phyloP scores from a whole-genome alignment of 2,113 vertebrate genomes.

The Corvus hawaiiensis region DNA sequence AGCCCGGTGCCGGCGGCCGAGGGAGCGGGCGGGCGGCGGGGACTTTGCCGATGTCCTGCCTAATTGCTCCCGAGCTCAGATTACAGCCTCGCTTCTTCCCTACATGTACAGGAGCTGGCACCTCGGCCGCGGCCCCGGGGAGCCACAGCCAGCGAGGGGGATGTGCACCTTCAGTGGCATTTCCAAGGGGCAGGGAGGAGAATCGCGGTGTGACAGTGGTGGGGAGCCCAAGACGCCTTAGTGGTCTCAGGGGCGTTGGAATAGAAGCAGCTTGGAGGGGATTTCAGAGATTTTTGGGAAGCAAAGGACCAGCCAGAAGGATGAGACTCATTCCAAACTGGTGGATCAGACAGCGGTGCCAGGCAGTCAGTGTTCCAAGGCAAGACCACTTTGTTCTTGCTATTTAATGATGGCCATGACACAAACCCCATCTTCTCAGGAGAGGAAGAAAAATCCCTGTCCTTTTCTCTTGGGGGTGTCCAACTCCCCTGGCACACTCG shows the following conservation, averaged over 20 bases:
- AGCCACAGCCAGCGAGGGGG: background rate
- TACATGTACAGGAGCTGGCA: slow-evolving; percentile 45
- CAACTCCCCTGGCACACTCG: accelerated
- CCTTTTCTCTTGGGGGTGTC: background rate
- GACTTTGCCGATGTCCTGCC: background rate
- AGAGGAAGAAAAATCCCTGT: background rate
- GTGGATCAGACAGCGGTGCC: background rate
- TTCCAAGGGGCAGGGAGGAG: background rate
- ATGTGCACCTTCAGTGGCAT: background rate
- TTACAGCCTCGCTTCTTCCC: slow-evolving; percentile 46
- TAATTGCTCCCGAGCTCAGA: background rate
- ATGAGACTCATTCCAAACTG: background rate
- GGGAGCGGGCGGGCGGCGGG: background rate
- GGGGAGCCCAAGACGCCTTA: background rate
- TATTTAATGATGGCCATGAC: background rate
- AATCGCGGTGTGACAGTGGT: accelerated
- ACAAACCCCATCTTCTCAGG: background rate
- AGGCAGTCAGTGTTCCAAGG: background rate
- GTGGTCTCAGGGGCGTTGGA: background rate
- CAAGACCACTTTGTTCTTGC: background rate
- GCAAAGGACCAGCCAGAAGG: background rate
- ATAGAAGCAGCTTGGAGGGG: background rate
- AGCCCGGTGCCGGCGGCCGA: background rate
- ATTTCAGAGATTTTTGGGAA: background rate
- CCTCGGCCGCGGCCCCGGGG: background rate